These are phyloP conservation scores for Cydia splendana DNA, from an alignment of 1,140 invertebrate genomes.

Conservation along the genomic window DNA sequence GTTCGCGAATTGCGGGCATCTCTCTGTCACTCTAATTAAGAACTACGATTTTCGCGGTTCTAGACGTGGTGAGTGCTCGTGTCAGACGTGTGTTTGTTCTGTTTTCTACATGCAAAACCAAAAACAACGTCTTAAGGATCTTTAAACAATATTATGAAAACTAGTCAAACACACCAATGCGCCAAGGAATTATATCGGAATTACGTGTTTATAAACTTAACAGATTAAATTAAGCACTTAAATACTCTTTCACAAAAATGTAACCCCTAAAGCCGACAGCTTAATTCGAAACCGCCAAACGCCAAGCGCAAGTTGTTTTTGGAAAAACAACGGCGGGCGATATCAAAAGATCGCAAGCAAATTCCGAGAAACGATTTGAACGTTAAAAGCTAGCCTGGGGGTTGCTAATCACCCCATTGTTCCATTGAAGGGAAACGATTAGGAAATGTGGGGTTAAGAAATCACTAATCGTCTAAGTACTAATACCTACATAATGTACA, in stretches of 20 bases:
- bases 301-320: background rate
- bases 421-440: constrained; percentile 44
- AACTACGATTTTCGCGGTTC: no score
- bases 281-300: constrained; percentile 39
- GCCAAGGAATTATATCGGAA: background rate
- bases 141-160: background rate
- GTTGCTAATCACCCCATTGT: constrained; percentile 54
- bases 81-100: no score
- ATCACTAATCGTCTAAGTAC: background rate
- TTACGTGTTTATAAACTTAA: background rate
- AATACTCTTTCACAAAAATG: background rate
- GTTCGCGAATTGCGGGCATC: no score
- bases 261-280: constrained; percentile 21
- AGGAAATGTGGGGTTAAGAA: constrained; percentile 25
- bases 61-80: no score
- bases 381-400: constrained; percentile 46
- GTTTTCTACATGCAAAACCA: no score
- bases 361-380: constrained; percentile 50
- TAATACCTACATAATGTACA: background rate
- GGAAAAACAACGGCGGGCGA: constrained; percentile 39
- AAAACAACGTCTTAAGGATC: background rate
- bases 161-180: background rate
- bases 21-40: no score
- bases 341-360: constrained; percentile 51
- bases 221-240: background rate